Percentiles rank a stretch among this genome's conserved stretches.
phyloP scores from a whole-genome alignment of 2,888 invertebrate species.

The Sepioteuthis lessoniana region DNA sequence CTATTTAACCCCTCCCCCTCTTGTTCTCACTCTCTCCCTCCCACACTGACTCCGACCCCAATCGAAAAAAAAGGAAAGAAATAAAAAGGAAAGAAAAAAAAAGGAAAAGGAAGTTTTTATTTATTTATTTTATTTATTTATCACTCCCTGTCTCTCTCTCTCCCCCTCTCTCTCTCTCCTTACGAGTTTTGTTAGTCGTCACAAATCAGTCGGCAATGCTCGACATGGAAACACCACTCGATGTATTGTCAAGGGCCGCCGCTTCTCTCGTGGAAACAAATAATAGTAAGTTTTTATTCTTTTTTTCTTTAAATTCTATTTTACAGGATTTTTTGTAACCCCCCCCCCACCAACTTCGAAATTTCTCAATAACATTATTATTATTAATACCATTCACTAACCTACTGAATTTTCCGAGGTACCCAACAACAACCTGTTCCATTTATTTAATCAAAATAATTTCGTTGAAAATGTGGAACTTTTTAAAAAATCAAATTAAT shows the following conservation, averaged over 20 bases:
- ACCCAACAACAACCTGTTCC: too few relatives aligned
- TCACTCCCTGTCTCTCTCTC: neutral
- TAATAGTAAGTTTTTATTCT: slow-evolving; percentile 44
- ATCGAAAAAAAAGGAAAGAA: neutral
- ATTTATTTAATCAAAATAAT: too few relatives aligned
- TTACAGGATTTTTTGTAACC: too few relatives aligned
- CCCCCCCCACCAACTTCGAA: too few relatives aligned
- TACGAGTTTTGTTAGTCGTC: slow-evolving; percentile 35
- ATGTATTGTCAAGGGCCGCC: slow-evolving; percentile 71
- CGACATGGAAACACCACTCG: slow-evolving; percentile 68
- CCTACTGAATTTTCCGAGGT: too few relatives aligned
- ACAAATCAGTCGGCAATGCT: slow-evolving; percentile 24
- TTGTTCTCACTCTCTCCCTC: neutral
- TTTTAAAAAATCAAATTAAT: too few relatives aligned
- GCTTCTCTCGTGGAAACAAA: slow-evolving; percentile 70
- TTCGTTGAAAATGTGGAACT: too few relatives aligned
- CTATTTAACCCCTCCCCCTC: neutral
- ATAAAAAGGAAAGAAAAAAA: neutral
- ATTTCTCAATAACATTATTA: neutral
- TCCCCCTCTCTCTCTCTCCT: neutral
- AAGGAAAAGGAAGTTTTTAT: too few relatives aligned
- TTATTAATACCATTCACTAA: too few relatives aligned
- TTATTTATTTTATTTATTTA: too few relatives aligned
- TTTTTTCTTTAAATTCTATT: neutral
- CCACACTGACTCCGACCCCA: neutral